Percentiles rank a stretch among this genome's conserved stretches.
phyloP scores from a whole-genome alignment of 1,140 invertebrate species.

The Cotesia vestalis region DNA sequence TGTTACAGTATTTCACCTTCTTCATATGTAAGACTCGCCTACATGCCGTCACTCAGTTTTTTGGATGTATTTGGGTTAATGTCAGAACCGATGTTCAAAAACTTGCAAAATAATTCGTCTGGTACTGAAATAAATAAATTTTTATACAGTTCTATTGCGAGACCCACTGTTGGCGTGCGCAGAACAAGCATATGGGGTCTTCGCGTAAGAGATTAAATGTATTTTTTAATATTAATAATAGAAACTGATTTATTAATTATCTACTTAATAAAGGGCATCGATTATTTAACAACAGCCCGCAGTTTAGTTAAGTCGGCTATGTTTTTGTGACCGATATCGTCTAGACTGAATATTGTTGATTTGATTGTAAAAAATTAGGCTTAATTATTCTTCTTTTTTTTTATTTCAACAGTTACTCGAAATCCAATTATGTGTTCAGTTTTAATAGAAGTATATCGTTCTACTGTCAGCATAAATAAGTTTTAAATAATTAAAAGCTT shows the following conservation, averaged over 20 bases:
- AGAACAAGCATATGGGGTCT: conserved; percentile 90
- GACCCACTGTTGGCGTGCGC: conserved; percentile 85
- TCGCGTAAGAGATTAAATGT: conserved; percentile 78
- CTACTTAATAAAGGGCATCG: background rate
- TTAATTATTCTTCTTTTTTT: background rate
- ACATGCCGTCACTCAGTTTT: conserved; percentile 71
- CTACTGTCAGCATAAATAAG: no score
- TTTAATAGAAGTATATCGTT: background rate
- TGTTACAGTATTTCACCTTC: conserved; percentile 81
- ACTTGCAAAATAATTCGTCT: conserved; percentile 67
- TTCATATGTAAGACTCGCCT: conserved; percentile 63
- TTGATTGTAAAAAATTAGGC: background rate
- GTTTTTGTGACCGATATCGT: background rate
- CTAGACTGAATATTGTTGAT: no score
- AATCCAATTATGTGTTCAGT: conserved; percentile 6
- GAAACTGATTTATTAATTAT: background rate
- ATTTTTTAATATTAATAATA: background rate
- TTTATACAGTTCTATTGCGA: conserved; percentile 81
- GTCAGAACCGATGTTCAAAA: conserved; percentile 67
- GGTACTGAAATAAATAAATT: conserved; percentile 74
- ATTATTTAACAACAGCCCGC: background rate
- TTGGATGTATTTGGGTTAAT: conserved; percentile 83
- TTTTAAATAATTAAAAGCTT: no score
- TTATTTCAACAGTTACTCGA: background rate
- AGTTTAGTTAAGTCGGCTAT: conserved; percentile 1